Base-by-base conservation (phyloP, 92 coral and sea anemone genomes). In the Paragorgia papillata region DNA sequence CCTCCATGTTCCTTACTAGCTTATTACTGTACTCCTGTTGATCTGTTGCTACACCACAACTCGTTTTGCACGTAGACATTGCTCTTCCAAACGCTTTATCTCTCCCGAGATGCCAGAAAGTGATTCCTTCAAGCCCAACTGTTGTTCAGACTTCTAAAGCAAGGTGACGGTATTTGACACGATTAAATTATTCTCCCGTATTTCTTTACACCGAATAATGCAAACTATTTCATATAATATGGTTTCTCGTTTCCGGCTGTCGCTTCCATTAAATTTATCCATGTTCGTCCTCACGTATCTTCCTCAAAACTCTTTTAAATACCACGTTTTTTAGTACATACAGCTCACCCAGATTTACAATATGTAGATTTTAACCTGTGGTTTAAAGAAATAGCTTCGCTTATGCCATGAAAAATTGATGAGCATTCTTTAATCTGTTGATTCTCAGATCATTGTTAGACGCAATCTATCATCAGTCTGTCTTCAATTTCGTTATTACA, bases 201-300 rank as follows among this genome's bases (percentile, higher is more conserved):
- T 69, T 51, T 71, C 78, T 71, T 71, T 71, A 55, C 32, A 5
- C 25, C 17, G 9, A 21, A 18, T 25, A 53, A 71, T 71, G 57
- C 41, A 10, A 71, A 54, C 57, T 71, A 71, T 71, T 53, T 71
- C 58, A 7, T 30, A 35, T 29, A 51, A 71, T 20, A 25, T 2
- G 18, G 25, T 2, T n/a, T 8, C 53, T 14, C 22, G 20, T 71
- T 71, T 71, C 78, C 78, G 78, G 78, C 78, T 71, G 78, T 71
- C 57, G 62, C 50, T 14, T 33, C 17, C 20, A 31, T 28, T 39
- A 54, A 58, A 57, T 37, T 30, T 22, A 1, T 53, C 57, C 24
- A 10, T 3, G 41, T 26, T 21, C 28, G 19, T 9, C 28, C 27
- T 69, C 46, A 33, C 43, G 12, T 12, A 37, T 12, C 43, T 37